Percentiles rank a stretch among this genome's conserved stretches.
These are phyloP conservation scores for Cossypha heuglini DNA, from an alignment of 2,797 vertebrate genomes.

Conservation along the genomic window DNA sequence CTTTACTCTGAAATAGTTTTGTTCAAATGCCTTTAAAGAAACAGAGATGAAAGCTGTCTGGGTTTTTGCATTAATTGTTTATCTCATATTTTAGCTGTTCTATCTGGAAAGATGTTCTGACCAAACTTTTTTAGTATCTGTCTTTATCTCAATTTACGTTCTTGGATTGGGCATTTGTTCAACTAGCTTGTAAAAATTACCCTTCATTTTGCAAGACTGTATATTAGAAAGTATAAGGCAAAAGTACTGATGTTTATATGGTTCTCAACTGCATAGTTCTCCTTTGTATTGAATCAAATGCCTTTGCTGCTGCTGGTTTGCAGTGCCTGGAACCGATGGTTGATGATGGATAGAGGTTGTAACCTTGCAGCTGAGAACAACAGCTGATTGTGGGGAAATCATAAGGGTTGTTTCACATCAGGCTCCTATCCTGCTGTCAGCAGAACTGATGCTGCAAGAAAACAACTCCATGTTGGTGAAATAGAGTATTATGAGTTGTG, in stretches of 20 bases:
- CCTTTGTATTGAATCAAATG: neutral
- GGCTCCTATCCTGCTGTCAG: neutral
- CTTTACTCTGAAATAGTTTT: neutral
- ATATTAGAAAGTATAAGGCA: neutral
- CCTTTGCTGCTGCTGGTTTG: neutral
- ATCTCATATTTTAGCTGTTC: neutral
- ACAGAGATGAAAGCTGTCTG: neutral
- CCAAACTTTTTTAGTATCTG: neutral
- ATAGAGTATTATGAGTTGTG: neutral
- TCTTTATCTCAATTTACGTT: neutral
- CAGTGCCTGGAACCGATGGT: neutral
- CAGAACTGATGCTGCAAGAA: neutral
- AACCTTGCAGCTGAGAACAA: neutral
- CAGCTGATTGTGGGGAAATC: neutral
- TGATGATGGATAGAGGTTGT: neutral
- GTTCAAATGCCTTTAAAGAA: neutral
- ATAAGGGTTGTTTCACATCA: neutral
- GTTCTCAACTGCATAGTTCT: neutral
- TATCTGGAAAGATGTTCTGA: neutral
- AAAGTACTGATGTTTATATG: neutral
- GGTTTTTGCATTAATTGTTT: neutral
- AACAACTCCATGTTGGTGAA: neutral
- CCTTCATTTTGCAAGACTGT: neutral
- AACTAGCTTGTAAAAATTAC: neutral
- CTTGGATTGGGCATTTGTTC: neutral